Base-by-base conservation (phyloP, 2,888 invertebrate genomes). In the Punctoribates punctum region DNA sequence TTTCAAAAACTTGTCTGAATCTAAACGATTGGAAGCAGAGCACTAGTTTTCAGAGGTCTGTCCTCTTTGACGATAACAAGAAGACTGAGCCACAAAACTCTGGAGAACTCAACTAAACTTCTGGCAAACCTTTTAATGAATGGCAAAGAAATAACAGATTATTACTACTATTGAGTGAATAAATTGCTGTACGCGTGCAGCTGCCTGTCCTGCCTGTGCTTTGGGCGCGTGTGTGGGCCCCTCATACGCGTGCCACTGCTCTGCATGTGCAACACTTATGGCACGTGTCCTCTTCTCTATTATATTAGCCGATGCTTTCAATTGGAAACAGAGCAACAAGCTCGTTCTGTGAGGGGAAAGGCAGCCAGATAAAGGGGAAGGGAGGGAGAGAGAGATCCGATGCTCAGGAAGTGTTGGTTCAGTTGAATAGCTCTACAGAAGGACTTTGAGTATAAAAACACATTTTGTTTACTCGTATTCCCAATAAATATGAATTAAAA, bases 111-210 rank as follows among this genome's bases (percentile, higher is more conserved):
- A 54, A 54, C 54, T 54, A 20, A 54, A 54, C 54, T 48, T 48
- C n/a, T 48, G 15, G 8, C 15, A 20, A 54, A 54, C 54, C 20
- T 54, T 54, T 25, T 25, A 60, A 29, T 60, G 27, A 60, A 29
- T 60, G n/a, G 60, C 25, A 13, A 8, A 13, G 23, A 60, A 29
- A 60, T 9, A 57, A 11, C 13, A 60, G 60, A 60, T 11, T n/a
- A 51, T 27, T 20, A 60, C 27, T 27, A 23, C 23, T 25, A 27
- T 23, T 60, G 60, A 23, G 23, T 60, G 60, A 27, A 60, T 60
- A 23, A 60, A 60, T 27, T 25, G 57, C 57, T 6, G 6, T 20
- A 57, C 57, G 60, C 60, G 60, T 60, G 60, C 60, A 60, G 60
- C n/a, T n/a, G n/a, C n/a, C n/a, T n/a, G n/a, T n/a, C n/a, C 60